These are phyloP conservation scores for Dermatophagoides farinae DNA, from an alignment of 1,140 invertebrate species.

Conservation along the genomic window DNA sequence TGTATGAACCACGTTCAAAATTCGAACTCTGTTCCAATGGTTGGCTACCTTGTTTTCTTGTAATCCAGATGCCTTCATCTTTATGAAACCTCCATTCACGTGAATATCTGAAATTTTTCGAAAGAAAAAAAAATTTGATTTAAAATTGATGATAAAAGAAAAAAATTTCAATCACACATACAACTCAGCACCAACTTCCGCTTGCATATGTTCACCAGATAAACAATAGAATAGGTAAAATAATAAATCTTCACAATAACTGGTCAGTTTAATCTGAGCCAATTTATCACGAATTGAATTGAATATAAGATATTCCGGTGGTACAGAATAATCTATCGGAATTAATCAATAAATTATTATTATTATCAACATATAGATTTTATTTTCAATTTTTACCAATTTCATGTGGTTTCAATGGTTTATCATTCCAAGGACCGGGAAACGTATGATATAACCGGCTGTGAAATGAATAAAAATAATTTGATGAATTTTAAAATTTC, in stretches of 20 bases:
- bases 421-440: conserved; percentile 92
- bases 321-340: conserved; percentile 72
- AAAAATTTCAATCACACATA: conserved; percentile 35
- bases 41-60: conserved; percentile 74
- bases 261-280: conserved; percentile 76
- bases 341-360: conserved; percentile 4
- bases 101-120: conserved; percentile 43
- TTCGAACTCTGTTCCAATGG: conserved; percentile 73
- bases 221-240: conserved; percentile 99
- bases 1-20: conserved; percentile 93
- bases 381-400: conserved; percentile 32
- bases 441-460: conserved; percentile 81
- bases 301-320: conserved; percentile 95
- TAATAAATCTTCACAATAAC: conserved; percentile 93
- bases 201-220: conserved; percentile 87
- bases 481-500: conserved; percentile 3
- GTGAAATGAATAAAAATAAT: not conserved
- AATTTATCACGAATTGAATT: conserved; percentile 42
- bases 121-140: conserved; percentile 12
- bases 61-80: conserved; percentile 97
- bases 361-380: conserved; percentile 4
- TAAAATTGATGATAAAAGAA: not conserved
- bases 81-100: conserved; percentile 98
- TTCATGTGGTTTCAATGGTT: conserved; percentile 90
- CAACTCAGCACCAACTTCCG: conserved; percentile 86